Base-by-base conservation (phyloP, 1,140 invertebrate species). In the Vanessa atalanta region DNA sequence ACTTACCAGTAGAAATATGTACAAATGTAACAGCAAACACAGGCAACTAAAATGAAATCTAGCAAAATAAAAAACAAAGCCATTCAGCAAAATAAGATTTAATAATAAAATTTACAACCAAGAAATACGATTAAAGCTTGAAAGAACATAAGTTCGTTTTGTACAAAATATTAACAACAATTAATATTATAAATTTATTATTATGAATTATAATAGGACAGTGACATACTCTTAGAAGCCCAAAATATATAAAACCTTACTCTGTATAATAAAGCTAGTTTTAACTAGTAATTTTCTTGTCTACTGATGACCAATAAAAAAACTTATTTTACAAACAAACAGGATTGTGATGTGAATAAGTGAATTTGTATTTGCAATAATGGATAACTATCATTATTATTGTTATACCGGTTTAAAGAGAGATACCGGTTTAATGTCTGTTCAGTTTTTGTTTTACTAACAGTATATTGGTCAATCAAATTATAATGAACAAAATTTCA, bases 81-180 rank as follows among this genome's bases (percentile, higher is more conserved):
- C 84, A 90, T 89, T 88, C 85, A 88, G 89, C 83, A 85, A 76
- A 87, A 89, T 85, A 88, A 85, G 81, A 80, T 91, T 91, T 92
- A 92, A 92, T 92, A 88, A 91, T 88, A 88, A 90, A 89, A 92
- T 89, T 83, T 92, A 92, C 89, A 92, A 90, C 88, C 84, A 90
- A 81, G 81, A 84, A 88, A 87, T 90, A 88, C 70, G 78, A 85
- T 92, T 92, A 91, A 91, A 91, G 89, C 89, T 91, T 79, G 79
- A 85, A 83, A 89, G 86, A 89, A 91, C 87, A 86, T 86, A 80
- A 86, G 83, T 83, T 83, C 80, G 65, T 77, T 87, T 88, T 88
- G 85, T 86, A 90, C 85, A 90, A 85, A 86, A 85, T 75, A 82
- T 80, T 74, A 74, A 74, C 72, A 73, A 73, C 60, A 64, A 68